Evolutionary conservation across 2,113 vertebrate genomes (phyloP).

Genomic region (Ginglymostoma cirratum): DNA sequence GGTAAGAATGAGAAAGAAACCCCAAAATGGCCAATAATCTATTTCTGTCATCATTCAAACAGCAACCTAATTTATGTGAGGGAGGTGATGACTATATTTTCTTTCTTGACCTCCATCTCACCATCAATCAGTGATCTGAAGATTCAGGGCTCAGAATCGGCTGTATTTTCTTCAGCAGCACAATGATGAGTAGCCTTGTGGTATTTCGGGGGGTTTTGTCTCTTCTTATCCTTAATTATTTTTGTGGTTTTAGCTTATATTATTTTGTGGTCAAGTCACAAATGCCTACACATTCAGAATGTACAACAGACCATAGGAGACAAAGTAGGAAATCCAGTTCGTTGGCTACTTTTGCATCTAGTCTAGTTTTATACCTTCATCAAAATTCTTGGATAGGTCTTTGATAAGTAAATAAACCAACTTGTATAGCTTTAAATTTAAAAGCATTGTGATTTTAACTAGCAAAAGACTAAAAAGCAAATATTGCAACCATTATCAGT

Average conservation of each 20-base stretch:
- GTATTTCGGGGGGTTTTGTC: background rate
- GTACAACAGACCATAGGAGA: background rate
- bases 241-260: background rate
- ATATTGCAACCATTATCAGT: background rate
- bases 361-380: background rate
- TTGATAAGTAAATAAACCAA: background rate
- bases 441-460: background rate
- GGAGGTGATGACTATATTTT: background rate
- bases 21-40: background rate
- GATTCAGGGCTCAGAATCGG: background rate
- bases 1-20: background rate
- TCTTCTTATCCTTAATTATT: background rate
- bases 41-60: background rate
- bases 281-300: background rate
- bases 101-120: background rate
- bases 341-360: background rate
- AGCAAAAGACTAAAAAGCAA: background rate
- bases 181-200: background rate
- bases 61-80: background rate
- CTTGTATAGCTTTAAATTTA: background rate
- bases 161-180: background rate
- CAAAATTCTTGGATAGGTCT: background rate
- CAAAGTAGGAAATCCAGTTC: background rate
- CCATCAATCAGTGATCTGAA: background rate
- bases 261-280: background rate